Percentiles rank a stretch among this genome's conserved stretches.
Conservation (phyloP, 2,888 invertebrate genomes). For the Saturnia pavonia region DNA sequence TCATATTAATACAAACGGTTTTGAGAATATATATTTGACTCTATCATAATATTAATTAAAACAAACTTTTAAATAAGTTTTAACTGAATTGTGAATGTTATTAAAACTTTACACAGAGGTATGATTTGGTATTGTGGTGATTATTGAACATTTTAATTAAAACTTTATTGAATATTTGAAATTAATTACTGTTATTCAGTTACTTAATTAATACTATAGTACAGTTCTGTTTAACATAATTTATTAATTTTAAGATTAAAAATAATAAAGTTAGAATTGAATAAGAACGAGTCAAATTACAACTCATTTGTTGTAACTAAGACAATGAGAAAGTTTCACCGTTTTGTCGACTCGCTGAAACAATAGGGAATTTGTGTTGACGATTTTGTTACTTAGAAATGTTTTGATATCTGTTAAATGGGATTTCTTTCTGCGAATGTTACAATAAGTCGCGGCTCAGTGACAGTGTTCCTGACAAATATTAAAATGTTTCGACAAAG, state of each 20-base stretch:
- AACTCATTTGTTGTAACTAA: slow-evolving; percentile 2
- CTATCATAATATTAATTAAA: not conserved
- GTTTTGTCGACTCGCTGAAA: slow-evolving; percentile 2
- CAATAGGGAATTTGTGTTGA: slow-evolving; percentile 5
- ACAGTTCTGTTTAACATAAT: not conserved
- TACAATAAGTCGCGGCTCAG: not conserved
- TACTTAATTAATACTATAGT: not conserved
- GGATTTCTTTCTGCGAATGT: not conserved
- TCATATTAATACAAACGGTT: not conserved
- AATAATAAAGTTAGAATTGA: not conserved
- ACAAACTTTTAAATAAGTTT: not conserved
- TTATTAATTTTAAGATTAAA: not conserved
- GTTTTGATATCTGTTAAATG: slow-evolving; percentile 1
- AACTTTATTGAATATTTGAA: not conserved
- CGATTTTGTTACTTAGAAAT: slow-evolving; percentile 8
- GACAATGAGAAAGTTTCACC: not conserved
- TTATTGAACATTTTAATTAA: not conserved
- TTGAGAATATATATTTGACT: no score
- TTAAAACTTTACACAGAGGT: not conserved
- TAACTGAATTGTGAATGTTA: not conserved
- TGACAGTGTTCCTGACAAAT: slow-evolving; percentile 9
- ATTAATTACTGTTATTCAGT: no score
- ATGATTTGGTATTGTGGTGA: not conserved
- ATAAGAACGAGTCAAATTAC: slow-evolving; percentile 3
- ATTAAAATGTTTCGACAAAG: slow-evolving; percentile 24